These are phyloP conservation scores for Gymnoscopelus microlampas DNA, from an alignment of 2,797 vertebrate species.

Conservation along the genomic window DNA sequence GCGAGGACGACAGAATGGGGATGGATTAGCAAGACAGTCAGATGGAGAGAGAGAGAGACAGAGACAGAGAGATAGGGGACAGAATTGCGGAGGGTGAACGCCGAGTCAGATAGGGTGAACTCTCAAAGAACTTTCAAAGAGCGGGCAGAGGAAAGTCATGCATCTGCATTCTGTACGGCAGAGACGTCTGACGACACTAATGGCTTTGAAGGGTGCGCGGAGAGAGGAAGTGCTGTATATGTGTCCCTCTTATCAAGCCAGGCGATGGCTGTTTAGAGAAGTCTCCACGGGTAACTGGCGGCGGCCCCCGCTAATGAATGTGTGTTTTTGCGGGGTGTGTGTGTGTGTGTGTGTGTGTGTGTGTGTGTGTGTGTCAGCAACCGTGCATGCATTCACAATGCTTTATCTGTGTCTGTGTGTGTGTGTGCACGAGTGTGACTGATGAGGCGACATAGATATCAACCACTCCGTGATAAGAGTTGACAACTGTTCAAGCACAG, in stretches of 20 bases:
- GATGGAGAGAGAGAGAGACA: slow-evolving; percentile 45
- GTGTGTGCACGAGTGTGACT: slow-evolving; percentile 21
- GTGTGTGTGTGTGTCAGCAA: slow-evolving; percentile 7
- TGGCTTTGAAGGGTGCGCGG: slow-evolving; percentile 68
- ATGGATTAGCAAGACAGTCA: background rate
- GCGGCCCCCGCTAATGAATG: slow-evolving; percentile 67
- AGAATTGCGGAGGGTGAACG: slow-evolving; percentile 36
- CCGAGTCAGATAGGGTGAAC: slow-evolving; percentile 61
- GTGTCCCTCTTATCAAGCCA: slow-evolving; percentile 68
- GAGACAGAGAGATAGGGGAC: slow-evolving; percentile 37
- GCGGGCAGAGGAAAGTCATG: slow-evolving; percentile 65
- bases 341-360: slow-evolving; percentile 16
- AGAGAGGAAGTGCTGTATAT: slow-evolving; percentile 56
- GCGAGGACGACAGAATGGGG: background rate
- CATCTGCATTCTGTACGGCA: slow-evolving; percentile 59
- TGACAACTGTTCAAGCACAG: too few relatives aligned
- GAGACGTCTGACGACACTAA: slow-evolving; percentile 72
- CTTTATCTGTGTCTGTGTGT: background rate
- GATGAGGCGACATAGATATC: slow-evolving; percentile 28
- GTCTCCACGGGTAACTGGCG: slow-evolving; percentile 59
- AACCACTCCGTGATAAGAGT: too few relatives aligned
- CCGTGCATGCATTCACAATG: background rate
- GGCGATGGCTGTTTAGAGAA: slow-evolving; percentile 71
- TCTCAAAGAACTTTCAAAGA: slow-evolving; percentile 76
- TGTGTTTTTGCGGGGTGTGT: background rate